phyloP scores from a whole-genome alignment of 64 coral and sea anemone genomes.

The Actinia equina region DNA sequence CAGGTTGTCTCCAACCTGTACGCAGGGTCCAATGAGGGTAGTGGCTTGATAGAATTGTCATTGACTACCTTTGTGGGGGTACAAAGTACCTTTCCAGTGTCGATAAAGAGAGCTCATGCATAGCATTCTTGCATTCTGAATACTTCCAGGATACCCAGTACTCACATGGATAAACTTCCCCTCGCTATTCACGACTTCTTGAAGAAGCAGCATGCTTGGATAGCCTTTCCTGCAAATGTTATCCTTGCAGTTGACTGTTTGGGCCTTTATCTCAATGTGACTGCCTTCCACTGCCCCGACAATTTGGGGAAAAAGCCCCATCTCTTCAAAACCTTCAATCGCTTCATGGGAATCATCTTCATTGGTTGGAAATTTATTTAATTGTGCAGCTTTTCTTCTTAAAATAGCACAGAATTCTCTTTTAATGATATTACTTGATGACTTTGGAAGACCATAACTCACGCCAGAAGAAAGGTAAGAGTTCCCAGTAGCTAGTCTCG shows the following conservation, averaged over 20 bases:
- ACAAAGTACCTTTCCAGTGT: constrained; percentile 17
- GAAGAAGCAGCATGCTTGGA: constrained; percentile 28
- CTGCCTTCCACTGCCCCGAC: constrained; percentile 21
- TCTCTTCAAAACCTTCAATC: constrained; percentile 22
- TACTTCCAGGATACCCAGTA: constrained; percentile 35
- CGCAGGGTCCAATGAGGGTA: not conserved
- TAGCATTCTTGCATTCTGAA: constrained; percentile 34
- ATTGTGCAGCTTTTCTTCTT: constrained; percentile 21
- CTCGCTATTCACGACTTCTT: constrained; percentile 23
- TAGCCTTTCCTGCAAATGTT: constrained; percentile 25
- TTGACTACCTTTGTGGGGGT: constrained; percentile 1
- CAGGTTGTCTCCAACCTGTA: constrained; percentile 14
- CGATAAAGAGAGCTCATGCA: constrained; percentile 8
- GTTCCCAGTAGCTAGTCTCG: constrained; percentile 24
- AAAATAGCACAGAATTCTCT: constrained; percentile 35
- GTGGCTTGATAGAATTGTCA: constrained; percentile 1
- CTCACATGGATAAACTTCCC: constrained; percentile 46
- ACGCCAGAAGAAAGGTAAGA: constrained; percentile 27
- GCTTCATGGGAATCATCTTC: constrained; percentile 5
- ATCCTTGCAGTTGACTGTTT: constrained; percentile 33
- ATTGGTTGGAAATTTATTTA: constrained; percentile 36
- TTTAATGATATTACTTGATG: constrained; percentile 34
- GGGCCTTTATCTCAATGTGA: constrained; percentile 15
- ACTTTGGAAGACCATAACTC: constrained; percentile 27
- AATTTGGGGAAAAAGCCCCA: constrained; percentile 11